phyloP scores from a whole-genome alignment of 2,113 vertebrate species.

The Seriola rivoliana region DNA sequence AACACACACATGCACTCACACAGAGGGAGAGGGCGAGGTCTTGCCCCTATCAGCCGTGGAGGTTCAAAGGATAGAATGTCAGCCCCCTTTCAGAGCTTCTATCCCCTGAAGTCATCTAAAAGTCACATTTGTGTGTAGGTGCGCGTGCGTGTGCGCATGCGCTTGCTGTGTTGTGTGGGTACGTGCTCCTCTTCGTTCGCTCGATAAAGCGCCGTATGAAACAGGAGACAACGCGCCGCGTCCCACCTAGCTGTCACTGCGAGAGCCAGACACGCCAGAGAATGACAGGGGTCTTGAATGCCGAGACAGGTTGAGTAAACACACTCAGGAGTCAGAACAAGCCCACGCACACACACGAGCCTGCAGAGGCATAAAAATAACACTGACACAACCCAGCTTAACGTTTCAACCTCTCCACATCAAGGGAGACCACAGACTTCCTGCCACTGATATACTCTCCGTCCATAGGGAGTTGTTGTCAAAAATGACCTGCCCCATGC shows the following conservation, averaged over 20 bases:
- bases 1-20: constrained; percentile 59
- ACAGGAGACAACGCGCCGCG: constrained; percentile 63
- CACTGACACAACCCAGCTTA: constrained; percentile 60
- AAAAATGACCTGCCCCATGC: constrained; percentile 24
- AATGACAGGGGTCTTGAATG: constrained; percentile 68
- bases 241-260: constrained; percentile 76
- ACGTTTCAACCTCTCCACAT: constrained; percentile 73
- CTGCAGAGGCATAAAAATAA: constrained; percentile 55
- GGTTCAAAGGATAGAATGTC: constrained; percentile 79
- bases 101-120: constrained; percentile 80
- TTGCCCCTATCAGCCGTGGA: constrained; percentile 60
- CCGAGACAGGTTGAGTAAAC: constrained; percentile 78
- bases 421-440: constrained; percentile 75
- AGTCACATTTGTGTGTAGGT: constrained; percentile 57
- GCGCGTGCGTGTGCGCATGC: constrained; percentile 23
- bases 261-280: constrained; percentile 56
- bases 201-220: constrained; percentile 66
- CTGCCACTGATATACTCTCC: constrained; percentile 69
- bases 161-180: constrained; percentile 24
- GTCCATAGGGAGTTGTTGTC: constrained; percentile 52
- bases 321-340: constrained; percentile 55
- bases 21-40: constrained; percentile 60
- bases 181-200: constrained; percentile 43
- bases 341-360: constrained; percentile 45
- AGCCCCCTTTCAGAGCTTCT: constrained; percentile 69